Percentiles rank a stretch among this genome's conserved stretches.
phyloP scores from a whole-genome alignment of 2,797 vertebrate species.

The Tragelaphus eurycerus region DNA sequence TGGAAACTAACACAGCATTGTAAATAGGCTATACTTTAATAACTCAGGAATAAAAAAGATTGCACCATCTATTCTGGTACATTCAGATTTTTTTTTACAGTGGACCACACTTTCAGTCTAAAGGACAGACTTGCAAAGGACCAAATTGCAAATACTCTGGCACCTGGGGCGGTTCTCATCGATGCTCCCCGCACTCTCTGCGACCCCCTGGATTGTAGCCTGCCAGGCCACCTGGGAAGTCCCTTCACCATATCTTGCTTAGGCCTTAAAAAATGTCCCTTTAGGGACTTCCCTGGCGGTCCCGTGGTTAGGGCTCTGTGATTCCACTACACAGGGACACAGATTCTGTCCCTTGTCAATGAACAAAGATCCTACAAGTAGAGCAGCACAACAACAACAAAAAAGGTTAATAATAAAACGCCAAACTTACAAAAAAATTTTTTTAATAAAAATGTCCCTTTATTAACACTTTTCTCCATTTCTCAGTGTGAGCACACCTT shows the following conservation, averaged over 20 bases:
- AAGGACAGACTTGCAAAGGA: not conserved
- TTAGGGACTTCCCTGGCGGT: fast-evolving
- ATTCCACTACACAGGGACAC: not conserved
- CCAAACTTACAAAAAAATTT: too few species aligned
- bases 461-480: not conserved
- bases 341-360: not conserved
- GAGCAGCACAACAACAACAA: not conserved
- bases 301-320: not conserved
- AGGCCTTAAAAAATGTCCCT: not conserved
- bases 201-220: too few species aligned
- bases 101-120: not conserved
- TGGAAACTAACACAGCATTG: not conserved
- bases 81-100: too few species aligned
- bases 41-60: not conserved
- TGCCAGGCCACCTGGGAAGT: too few species aligned
- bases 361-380: not conserved
- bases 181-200: not conserved
- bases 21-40: not conserved
- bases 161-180: fast-evolving
- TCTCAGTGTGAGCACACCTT: fast-evolving
- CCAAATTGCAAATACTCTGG: not conserved
- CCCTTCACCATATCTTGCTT: not conserved
- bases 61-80: fast-evolving
- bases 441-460: not conserved
- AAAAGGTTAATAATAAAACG: not conserved